Evolutionary conservation across 2,113 vertebrate genomes (phyloP), one percentile per base, ranked within the genome.

Genomic region (Cynopterus brachyotis): DNA sequence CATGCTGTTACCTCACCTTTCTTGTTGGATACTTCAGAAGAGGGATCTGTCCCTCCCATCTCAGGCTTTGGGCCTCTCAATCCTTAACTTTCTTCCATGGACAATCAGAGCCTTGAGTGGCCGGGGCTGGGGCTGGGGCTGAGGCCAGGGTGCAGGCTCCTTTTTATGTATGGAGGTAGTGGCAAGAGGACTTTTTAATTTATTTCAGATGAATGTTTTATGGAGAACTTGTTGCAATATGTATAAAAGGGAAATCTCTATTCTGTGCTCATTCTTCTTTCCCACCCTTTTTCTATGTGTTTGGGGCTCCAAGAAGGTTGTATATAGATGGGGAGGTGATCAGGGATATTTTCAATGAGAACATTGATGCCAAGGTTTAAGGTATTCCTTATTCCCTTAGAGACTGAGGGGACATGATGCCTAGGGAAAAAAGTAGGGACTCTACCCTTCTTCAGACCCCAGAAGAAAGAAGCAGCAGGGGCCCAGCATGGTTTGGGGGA

Each of bases 1-100:
- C 99, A 99, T 59, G 99, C 99, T 0, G 99, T 99, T 96, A 98
- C 98, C 55, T 98, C 99, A 0, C 99, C 99, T 53, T 99, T 99
- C 97, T 98, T 99, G 75, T 98, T 98, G 66, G 99, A 98, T 97
- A 98, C 98, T 82, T 98, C 98, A 10, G 99, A 99, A 97, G 99
- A 99, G 79, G 84, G 91, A 16, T 87, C 86, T 78, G 79, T 37
- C 57, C 75, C 47, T 96, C 90, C 86, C n/a, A 62, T 78, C 95
- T 96, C 96, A 91, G 96, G 92, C 94, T 87, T 81, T 8, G 97
- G 96, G 95, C 70, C 97, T 76, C 97, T 98, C 89, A 96, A 96
- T 89, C 97, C 97, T 96, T 98, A 96, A 94, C 89, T 92, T 94
- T 80, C 92, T 97, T 96, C 95, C 86, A 79, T 70, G 97, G 97